Evolutionary conservation across 2,113 vertebrate species (phyloP).

Genomic region (Aphelocoma coerulescens): DNA sequence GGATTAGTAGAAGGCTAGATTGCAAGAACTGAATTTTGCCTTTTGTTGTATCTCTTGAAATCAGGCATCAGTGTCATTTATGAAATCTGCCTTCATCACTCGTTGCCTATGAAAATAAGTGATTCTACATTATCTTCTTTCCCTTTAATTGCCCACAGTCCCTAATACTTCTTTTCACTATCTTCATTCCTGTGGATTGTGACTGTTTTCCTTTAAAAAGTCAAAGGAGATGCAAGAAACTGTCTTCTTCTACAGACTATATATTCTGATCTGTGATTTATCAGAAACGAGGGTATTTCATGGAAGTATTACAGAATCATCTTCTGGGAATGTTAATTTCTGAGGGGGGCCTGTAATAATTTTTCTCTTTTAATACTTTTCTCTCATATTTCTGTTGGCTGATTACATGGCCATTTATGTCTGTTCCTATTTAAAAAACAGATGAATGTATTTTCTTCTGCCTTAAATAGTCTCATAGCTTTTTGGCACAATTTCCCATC

Average conservation of each 20-base stretch:
- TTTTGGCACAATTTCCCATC: neutral
- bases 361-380: neutral
- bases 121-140: neutral
- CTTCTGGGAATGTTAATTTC: neutral
- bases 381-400: neutral
- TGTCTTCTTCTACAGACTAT: neutral
- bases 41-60: neutral
- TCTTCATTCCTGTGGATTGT: neutral
- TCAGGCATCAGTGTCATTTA: neutral
- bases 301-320: neutral
- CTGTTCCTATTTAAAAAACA: neutral
- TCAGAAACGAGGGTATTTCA: neutral
- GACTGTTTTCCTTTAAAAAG: neutral
- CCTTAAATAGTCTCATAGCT: neutral
- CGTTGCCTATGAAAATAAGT: neutral
- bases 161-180: neutral
- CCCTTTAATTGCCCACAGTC: neutral
- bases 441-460: neutral
- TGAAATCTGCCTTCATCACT: neutral
- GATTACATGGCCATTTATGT: neutral
- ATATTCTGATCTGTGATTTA: neutral
- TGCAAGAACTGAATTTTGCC: neutral
- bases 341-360: neutral
- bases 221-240: neutral
- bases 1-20: neutral